Conservation (phyloP, 2,797 vertebrate genomes). For the Hypotaenidia okinawae region DNA sequence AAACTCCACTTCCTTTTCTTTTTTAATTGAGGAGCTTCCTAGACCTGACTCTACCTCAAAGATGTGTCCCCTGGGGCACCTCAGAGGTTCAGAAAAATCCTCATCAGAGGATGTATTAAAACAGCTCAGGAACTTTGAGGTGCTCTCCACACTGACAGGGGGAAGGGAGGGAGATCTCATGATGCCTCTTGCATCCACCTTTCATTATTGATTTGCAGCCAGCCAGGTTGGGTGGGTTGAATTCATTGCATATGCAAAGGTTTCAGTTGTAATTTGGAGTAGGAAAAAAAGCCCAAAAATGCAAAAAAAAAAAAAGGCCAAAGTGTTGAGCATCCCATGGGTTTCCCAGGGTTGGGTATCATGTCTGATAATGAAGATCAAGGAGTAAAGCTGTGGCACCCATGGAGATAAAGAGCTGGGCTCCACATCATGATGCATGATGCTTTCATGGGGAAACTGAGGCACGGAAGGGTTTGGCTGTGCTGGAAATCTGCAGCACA, state of each 20-base stretch:
- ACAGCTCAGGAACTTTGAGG: not conserved
- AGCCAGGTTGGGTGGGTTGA: accelerated
- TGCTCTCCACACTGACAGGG: not conserved
- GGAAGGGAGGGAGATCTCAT: accelerated
- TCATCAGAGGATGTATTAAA: not conserved
- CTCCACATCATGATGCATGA: accelerated
- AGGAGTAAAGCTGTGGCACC: accelerated
- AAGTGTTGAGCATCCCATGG: not conserved
- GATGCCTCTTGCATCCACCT: accelerated
- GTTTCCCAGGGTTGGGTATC: not conserved
- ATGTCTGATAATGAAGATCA: not conserved
- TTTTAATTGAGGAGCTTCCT: not conserved
- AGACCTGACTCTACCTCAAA: not conserved
- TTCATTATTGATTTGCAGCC: not conserved
- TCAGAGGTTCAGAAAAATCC: not conserved
- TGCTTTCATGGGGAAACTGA: not conserved
- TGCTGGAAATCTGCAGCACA: not conserved
- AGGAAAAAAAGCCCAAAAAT: not conserved
- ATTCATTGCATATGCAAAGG: not conserved
- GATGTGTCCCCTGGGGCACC: accelerated
- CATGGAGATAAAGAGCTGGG: not conserved
- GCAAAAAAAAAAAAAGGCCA: not conserved
- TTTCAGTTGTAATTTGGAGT: not conserved
- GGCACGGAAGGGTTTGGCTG: not conserved
- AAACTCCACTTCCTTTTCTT: not conserved